Evolutionary conservation across 30 jellyfish, hydroid and myxozoan genomes (phyloP).

Genomic region (Pseudorhiza aurosa): DNA sequence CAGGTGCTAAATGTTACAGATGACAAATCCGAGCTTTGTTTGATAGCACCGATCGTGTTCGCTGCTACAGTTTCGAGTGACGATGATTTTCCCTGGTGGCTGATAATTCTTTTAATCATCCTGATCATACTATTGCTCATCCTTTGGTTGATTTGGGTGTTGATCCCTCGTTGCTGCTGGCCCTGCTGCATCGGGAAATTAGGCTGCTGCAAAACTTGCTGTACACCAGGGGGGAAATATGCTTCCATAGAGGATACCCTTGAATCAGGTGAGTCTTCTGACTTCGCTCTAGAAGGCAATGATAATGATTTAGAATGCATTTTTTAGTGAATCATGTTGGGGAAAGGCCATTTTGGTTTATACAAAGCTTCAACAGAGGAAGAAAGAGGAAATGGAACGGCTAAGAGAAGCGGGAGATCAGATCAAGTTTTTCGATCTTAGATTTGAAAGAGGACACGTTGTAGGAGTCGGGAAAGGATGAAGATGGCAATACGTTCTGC

Average conservation of each 20-base stretch:
- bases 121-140: conserved; percentile 64
- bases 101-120: conserved; percentile 61
- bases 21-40: conserved; percentile 45
- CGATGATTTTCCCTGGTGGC: conserved; percentile 84
- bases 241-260: conserved; percentile 69
- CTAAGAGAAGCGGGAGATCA: too few species aligned
- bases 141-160: conserved; percentile 81
- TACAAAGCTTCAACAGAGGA: too few species aligned
- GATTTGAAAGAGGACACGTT: too few species aligned
- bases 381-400: too few species aligned
- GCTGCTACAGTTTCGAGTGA: conserved; percentile 4
- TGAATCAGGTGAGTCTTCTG: too few species aligned
- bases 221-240: conserved; percentile 75
- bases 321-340: too few species aligned
- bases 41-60: background rate
- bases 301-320: too few species aligned
- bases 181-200: conserved; percentile 41
- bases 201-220: conserved; percentile 70
- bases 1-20: conserved; percentile 34
- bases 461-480: too few species aligned
- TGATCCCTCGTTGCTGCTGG: conserved; percentile 93
- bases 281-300: too few species aligned
- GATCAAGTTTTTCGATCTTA: too few species aligned
- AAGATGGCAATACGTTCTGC: too few species aligned
- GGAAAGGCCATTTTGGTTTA: too few species aligned